Evolutionary conservation across 2,113 vertebrate species (phyloP).

Genomic region (Tychaedon coryphoeus): DNA sequence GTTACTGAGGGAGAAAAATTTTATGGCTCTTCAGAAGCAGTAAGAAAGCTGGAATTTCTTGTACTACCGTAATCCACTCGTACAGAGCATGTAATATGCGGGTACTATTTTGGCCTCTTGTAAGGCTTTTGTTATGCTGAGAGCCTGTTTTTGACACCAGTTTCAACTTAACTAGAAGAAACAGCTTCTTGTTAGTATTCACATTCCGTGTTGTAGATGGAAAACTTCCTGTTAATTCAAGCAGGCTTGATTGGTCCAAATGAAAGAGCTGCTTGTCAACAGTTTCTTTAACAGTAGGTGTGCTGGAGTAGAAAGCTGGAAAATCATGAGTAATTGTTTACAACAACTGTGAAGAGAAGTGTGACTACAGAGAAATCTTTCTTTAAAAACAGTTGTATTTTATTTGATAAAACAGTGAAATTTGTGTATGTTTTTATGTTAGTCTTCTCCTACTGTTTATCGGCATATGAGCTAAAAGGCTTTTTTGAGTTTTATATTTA

Average conservation of each 20-base stretch:
- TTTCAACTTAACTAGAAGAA: neutral
- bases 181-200: neutral
- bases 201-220: rapidly evolving
- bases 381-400: neutral
- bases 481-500: neutral
- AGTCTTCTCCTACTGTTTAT: neutral
- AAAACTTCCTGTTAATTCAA: neutral
- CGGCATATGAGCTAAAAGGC: neutral
- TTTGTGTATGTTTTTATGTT: neutral
- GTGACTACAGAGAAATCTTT: neutral
- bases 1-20: rapidly evolving
- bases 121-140: neutral
- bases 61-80: neutral
- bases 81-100: neutral
- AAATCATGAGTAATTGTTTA: neutral
- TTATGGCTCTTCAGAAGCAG: neutral
- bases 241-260: neutral
- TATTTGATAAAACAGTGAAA: neutral
- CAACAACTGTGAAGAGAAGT: neutral
- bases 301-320: neutral
- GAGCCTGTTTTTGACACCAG: neutral
- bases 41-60: neutral
- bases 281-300: neutral
- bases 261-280: neutral
- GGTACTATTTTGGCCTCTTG: neutral